Conservation (phyloP, 1,140 invertebrate species). For the Drosophila mayri region DNA sequence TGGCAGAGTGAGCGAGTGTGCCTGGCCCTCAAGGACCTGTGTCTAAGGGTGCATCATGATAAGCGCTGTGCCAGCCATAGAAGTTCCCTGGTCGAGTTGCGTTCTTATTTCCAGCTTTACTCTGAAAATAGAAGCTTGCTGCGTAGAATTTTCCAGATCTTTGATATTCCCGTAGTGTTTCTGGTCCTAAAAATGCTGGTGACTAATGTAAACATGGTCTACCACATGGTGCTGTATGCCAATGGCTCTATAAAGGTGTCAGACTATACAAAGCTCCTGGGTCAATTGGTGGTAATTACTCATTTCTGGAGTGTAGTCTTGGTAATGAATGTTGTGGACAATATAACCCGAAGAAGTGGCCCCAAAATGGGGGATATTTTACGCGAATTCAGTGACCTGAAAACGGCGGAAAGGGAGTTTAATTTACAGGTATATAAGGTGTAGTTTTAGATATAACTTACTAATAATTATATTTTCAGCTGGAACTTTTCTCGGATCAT, state of each 20-base stretch:
- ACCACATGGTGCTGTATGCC: conserved; percentile 30
- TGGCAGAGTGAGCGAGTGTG: conserved; percentile 32
- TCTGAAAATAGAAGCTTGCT: conserved; percentile 7
- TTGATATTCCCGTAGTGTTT: conserved; percentile 21
- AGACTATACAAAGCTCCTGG: conserved; percentile 1
- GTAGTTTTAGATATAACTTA: not conserved
- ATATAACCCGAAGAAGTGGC: conserved; percentile 7
- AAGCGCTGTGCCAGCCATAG: not conserved
- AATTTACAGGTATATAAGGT: conserved; percentile 11
- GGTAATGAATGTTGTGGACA: conserved; percentile 37
- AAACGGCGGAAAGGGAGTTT: conserved; percentile 3
- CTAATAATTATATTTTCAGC: conserved; percentile 6
- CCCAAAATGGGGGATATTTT: conserved; percentile 8
- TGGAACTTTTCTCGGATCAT: conserved; percentile 31
- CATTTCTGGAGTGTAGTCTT: conserved; percentile 36
- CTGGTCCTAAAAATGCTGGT: conserved; percentile 41
- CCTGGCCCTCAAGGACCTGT: conserved; percentile 11
- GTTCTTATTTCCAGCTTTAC: conserved; percentile 11
- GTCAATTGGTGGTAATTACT: conserved; percentile 6
- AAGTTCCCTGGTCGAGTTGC: not conserved
- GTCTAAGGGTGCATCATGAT: not conserved
- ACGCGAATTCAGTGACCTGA: conserved; percentile 20
- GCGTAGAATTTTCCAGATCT: not conserved
- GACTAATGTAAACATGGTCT: conserved; percentile 35
- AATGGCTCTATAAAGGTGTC: conserved; percentile 7